Base-by-base conservation (phyloP, 1,140 invertebrate genomes). In the Eulimnadia texana region DNA sequence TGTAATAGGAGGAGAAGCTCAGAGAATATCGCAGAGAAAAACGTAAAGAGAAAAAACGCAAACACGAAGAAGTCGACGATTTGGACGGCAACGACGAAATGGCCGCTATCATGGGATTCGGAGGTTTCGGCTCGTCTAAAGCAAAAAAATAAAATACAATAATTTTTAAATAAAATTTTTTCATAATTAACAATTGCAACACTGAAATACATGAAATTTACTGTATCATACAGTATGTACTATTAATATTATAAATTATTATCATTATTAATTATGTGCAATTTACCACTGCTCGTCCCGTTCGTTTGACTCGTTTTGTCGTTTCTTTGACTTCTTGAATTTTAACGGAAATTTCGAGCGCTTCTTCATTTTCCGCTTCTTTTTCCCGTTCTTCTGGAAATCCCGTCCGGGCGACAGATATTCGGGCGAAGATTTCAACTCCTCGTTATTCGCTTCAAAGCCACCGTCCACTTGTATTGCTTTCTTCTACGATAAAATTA, bases 41-140 rank as follows among this genome's bases (percentile, higher is more conserved):
- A 68, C 79, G 85, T 66, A 91, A 93, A 73, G 89, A 95, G 60
- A 84, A 85, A 52, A 97, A 97, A 71, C 77, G 90, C 47, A 94
- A 91, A 76, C 76, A 84, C 16, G 83, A 90, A 58, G 84, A 79
- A 29, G 76, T 80, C 2, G 82, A 85, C 16, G 57, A 70, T 2
- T 67, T 66, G 6, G 59, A 49, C 16, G 71, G 78, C 13, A 77
- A 80, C 66, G 74, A 77, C 24, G 92, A 98, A 72, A 84, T 98
- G 75, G 86, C 90, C 9, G 84, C 90, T 61, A 84, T 98, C 50
- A 98, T 98, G 96, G 95, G 96, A 19, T 99, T 98, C 73, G 88
- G 88, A 13, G 93, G 93, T 1, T 99, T 99, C 79, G 90, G 92
- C 1, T 82, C 85, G 1, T 85, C 88, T 22, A 97, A 96, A 72